phyloP scores from a whole-genome alignment of 2,113 vertebrate genomes.

The Albula glossodonta region DNA sequence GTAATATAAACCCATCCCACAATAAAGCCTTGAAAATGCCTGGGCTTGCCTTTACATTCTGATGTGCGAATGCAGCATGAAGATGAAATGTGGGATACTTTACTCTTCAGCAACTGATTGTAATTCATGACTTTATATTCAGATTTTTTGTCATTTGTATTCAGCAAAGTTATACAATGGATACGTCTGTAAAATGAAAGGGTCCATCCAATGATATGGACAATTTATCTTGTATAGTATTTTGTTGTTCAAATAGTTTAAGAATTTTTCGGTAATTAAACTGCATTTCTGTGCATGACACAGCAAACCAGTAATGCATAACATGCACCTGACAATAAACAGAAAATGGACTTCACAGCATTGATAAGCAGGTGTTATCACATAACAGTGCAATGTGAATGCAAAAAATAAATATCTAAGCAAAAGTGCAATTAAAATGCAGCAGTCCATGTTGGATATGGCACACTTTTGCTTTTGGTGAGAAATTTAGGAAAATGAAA shows the following conservation, averaged over 20 bases:
- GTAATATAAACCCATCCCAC: neutral
- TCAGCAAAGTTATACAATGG: no score
- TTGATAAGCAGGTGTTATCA: neutral
- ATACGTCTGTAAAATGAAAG: no score
- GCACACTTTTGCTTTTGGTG: no score
- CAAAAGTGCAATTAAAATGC: neutral
- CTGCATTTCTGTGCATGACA: neutral
- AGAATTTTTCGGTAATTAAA: neutral
- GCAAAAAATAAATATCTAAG: neutral
- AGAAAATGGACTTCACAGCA: neutral
- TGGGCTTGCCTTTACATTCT: neutral
- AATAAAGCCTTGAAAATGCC: neutral
- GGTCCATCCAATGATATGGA: no score
- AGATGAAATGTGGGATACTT: no score
- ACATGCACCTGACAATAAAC: neutral
- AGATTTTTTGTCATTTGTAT: no score
- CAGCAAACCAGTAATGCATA: neutral
- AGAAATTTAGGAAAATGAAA: no score
- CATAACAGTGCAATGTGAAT: neutral
- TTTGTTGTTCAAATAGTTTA: neutral
- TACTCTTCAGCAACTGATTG: no score
- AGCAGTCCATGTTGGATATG: neutral
- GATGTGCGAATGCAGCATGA: neutral
- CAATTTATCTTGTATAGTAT: no score
- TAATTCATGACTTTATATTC: no score